Conservation (phyloP, 2,888 invertebrate genomes). For the Eupithecia abbreviata region DNA sequence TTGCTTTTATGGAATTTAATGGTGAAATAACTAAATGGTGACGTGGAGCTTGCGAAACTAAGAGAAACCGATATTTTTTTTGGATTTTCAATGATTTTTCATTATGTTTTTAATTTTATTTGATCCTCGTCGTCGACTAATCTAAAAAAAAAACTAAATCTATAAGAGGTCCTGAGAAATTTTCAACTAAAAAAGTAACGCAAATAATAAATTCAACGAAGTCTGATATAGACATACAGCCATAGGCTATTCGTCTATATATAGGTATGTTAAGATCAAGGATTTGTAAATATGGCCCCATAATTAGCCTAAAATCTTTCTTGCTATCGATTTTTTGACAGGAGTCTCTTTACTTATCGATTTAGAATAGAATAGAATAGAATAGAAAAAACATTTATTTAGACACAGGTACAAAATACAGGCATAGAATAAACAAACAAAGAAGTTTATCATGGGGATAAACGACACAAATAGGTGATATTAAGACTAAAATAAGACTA, state of each 20-base stretch:
- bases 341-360: not conserved
- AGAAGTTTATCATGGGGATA: no score
- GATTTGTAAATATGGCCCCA: not conserved
- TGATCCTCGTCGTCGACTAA: not conserved
- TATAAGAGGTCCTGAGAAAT: no score
- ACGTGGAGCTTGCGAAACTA: not conserved
- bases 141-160: not conserved
- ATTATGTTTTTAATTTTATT: not conserved
- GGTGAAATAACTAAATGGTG: not conserved
- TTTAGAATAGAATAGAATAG: no score
- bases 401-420: no score
- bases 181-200: no score
- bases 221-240: no score
- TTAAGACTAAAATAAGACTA: no score
- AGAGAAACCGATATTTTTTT: not conserved
- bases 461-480: no score
- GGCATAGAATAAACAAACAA: no score
- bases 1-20: constrained; percentile 1
- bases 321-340: not conserved
- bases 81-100: not conserved
- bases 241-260: no score
- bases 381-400: no score
- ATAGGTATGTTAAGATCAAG: not conserved
- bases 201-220: no score
- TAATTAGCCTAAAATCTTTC: not conserved